Evolutionary conservation across 1,140 invertebrate genomes (phyloP).

Genomic region (Pseudomyrmex flavicornis): DNA sequence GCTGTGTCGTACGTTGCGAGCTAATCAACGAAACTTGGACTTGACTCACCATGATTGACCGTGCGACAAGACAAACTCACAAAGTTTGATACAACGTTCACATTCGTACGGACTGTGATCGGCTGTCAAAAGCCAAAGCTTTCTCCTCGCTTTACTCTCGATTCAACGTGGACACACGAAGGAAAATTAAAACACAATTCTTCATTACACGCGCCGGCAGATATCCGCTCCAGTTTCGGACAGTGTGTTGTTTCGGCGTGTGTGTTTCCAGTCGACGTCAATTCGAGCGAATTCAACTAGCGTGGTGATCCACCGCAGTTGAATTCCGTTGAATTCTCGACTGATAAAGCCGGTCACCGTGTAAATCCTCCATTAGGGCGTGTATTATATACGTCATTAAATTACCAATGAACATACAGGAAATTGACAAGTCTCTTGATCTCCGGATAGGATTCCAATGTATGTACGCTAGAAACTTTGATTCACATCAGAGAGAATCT

Average conservation of each 20-base stretch:
- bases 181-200: neutral
- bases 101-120: neutral
- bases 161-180: neutral
- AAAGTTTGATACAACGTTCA: conserved; percentile 10
- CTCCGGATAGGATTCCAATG: too few relatives aligned
- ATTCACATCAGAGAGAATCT: too few relatives aligned
- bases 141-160: neutral
- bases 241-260: neutral
- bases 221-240: neutral
- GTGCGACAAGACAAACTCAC: conserved; percentile 24
- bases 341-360: too few relatives aligned
- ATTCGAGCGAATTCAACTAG: neutral
- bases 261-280: neutral
- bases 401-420: too few relatives aligned
- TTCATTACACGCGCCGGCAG: neutral
- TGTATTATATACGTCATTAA: too few relatives aligned
- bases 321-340: neutral
- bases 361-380: too few relatives aligned
- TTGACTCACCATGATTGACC: conserved; percentile 33
- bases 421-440: too few relatives aligned
- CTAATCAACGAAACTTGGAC: neutral
- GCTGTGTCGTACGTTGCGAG: neutral
- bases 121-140: neutral
- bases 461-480: too few relatives aligned
- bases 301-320: neutral